phyloP scores from a whole-genome alignment of 1,140 invertebrate species.

The Lerema accius region DNA sequence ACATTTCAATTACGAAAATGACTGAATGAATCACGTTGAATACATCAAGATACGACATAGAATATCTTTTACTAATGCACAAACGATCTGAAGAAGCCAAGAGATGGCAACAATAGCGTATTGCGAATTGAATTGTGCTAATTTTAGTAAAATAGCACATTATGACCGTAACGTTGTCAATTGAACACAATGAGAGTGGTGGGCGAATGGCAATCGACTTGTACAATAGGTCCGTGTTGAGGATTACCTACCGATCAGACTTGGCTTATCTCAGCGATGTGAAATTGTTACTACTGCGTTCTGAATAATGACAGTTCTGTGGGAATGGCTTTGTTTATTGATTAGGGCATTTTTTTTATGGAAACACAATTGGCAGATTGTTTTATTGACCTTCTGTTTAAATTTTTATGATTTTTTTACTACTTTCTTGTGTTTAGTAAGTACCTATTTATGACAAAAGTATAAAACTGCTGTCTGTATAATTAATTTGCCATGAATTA shows the following conservation, averaged over 20 bases:
- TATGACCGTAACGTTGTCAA: conserved; percentile 16
- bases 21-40: too few relatives aligned
- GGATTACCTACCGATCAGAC: conserved; percentile 19
- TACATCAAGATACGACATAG: too few relatives aligned
- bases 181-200: conserved; percentile 28
- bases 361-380: too few relatives aligned
- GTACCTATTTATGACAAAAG: neutral
- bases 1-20: too few relatives aligned
- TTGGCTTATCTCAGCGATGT: conserved; percentile 9
- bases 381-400: too few relatives aligned
- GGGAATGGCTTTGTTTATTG: neutral
- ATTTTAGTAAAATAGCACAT: conserved; percentile 2
- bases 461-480: too few relatives aligned
- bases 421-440: neutral
- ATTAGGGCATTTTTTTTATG: too few relatives aligned
- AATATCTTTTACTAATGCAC: too few relatives aligned
- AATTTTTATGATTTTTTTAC: neutral
- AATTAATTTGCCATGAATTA: too few relatives aligned
- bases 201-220: conserved; percentile 28
- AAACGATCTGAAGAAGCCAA: neutral
- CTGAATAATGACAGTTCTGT: neutral
- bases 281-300: neutral
- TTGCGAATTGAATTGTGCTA: conserved; percentile 6
- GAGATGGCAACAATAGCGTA: conserved; percentile 2
- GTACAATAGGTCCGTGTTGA: conserved; percentile 26